Evolutionary conservation across 2,888 invertebrate species (phyloP).

Genomic region (Perithous albicinctus): DNA sequence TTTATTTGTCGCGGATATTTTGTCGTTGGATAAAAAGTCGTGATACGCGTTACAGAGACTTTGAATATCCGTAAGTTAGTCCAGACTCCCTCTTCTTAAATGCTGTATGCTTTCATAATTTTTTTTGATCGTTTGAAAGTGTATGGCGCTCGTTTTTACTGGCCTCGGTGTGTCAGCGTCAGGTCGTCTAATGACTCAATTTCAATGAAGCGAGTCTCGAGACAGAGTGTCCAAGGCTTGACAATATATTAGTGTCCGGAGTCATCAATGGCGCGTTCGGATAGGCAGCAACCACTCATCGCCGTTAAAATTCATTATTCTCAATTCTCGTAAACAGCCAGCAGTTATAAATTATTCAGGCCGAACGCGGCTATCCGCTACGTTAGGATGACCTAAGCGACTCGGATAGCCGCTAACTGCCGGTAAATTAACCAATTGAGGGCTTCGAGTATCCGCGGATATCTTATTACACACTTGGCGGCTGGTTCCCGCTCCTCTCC

Average conservation of each 20-base stretch:
- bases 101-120: background rate
- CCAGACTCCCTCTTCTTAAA: background rate
- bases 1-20: too few species aligned
- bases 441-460: conserved; percentile 85
- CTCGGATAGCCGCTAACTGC: conserved; percentile 84
- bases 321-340: conserved; percentile 85
- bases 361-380: conserved; percentile 79
- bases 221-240: conserved; percentile 38
- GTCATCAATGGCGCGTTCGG: conserved; percentile 76
- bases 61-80: too few species aligned
- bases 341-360: conserved; percentile 85
- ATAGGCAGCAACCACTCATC: conserved; percentile 63
- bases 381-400: conserved; percentile 84
- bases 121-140: background rate
- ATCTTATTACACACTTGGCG: conserved; percentile 84
- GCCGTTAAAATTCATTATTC: conserved; percentile 84
- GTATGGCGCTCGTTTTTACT: conserved; percentile 1
- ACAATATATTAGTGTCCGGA: conserved; percentile 65
- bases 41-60: too few species aligned
- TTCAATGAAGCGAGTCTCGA: conserved; percentile 60
- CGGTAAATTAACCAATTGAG: conserved; percentile 85
- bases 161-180: conserved; percentile 49
- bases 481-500: conserved; percentile 56
- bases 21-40: too few species aligned
- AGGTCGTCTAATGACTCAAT: conserved; percentile 64